Conservation (phyloP, 2,113 vertebrate species). For the Sclerurus mexicanus region DNA sequence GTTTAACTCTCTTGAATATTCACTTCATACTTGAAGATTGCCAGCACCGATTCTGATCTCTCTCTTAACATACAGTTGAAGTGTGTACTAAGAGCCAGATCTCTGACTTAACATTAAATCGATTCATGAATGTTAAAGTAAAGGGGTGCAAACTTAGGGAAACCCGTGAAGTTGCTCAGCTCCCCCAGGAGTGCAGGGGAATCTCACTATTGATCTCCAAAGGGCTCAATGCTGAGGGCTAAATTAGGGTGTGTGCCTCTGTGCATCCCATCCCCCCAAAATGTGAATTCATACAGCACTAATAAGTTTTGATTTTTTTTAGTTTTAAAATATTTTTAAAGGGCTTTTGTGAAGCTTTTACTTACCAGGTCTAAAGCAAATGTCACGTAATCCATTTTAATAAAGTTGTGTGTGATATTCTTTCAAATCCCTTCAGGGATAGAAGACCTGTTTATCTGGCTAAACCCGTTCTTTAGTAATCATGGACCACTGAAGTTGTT, state of each 20-base stretch:
- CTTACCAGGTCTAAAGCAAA: constrained; percentile 70
- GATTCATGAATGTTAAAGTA: background rate
- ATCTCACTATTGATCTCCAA: background rate
- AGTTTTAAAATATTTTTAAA: background rate
- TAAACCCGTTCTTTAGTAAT: constrained; percentile 84
- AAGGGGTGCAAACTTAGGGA: background rate
- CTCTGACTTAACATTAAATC: background rate
- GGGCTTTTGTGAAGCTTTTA: constrained; percentile 4
- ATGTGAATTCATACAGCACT: background rate
- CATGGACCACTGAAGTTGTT: constrained; percentile 78
- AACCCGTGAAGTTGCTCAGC: background rate
- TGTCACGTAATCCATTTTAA: constrained; percentile 76
- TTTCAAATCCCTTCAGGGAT: constrained; percentile 76
- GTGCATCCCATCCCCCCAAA: background rate
- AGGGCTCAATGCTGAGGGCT: background rate
- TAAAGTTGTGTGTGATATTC: constrained; percentile 82
- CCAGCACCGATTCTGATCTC: background rate
- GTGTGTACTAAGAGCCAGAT: background rate
- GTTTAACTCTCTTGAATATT: constrained; percentile 20
- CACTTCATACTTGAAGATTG: constrained; percentile 15
- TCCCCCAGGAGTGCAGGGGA: background rate
- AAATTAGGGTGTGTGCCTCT: background rate
- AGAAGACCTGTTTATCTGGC: constrained; percentile 78
- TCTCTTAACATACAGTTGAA: background rate
- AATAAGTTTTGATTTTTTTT: background rate